Conservation (phyloP, 1,140 invertebrate species). For the Octopus sinensis region DNA sequence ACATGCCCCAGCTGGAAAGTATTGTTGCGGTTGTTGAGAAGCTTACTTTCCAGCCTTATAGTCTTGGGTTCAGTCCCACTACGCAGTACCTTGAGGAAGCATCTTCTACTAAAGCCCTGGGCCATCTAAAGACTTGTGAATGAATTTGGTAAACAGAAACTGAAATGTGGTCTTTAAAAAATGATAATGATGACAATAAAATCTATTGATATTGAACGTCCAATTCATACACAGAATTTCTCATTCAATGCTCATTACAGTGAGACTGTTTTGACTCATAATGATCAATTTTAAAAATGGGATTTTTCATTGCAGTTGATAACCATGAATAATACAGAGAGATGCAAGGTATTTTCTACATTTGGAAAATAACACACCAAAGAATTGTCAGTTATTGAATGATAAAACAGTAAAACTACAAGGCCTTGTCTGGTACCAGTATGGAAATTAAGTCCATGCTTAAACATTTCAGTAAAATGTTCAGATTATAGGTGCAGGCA, state of each 20-base stretch:
- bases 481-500: not conserved
- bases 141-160: too few relatives aligned
- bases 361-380: not conserved
- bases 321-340: not conserved
- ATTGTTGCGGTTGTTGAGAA: too few relatives aligned
- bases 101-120: too few relatives aligned
- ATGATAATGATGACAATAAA: too few relatives aligned
- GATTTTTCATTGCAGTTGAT: not conserved
- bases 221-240: not conserved
- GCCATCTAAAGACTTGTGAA: too few relatives aligned
- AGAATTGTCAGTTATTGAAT: slow-evolving; percentile 8
- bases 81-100: too few relatives aligned
- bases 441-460: not conserved
- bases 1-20: too few relatives aligned
- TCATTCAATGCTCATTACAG: not conserved
- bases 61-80: too few relatives aligned
- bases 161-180: too few relatives aligned
- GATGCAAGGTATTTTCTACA: slow-evolving; percentile 1
- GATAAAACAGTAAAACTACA: not conserved
- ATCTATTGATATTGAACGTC: not conserved
- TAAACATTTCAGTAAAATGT: not conserved
- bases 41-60: too few relatives aligned
- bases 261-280: slow-evolving; percentile 1
- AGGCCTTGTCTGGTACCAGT: not conserved
- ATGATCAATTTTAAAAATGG: not conserved